Conservation (phyloP, 2,888 invertebrate genomes). For the Thera britannica region DNA sequence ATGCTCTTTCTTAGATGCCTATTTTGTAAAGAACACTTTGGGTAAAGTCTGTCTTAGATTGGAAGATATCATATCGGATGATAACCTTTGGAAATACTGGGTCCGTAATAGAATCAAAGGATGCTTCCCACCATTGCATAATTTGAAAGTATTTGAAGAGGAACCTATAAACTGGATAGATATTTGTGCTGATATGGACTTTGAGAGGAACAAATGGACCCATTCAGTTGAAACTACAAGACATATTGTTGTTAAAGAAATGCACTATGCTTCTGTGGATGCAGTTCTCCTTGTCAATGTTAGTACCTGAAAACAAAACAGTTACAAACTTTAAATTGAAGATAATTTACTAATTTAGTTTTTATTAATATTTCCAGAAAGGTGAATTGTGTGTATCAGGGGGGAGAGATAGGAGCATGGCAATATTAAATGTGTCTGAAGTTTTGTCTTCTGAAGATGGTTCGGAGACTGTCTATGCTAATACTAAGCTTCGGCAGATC, state of each 20-base stretch:
- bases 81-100: slow-evolving; percentile 84
- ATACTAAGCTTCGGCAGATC: slow-evolving; percentile 63
- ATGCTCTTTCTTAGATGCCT: slow-evolving; percentile 84
- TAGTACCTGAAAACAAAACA: slow-evolving; percentile 48
- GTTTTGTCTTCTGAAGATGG: slow-evolving; percentile 57
- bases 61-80: slow-evolving; percentile 82
- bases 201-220: slow-evolving; percentile 83
- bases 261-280: slow-evolving; percentile 86
- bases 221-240: slow-evolving; percentile 72
- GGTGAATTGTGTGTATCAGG: slow-evolving; percentile 83
- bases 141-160: slow-evolving; percentile 67
- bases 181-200: slow-evolving; percentile 86
- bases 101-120: slow-evolving; percentile 72
- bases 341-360: background rate
- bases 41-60: slow-evolving; percentile 84
- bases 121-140: slow-evolving; percentile 68
- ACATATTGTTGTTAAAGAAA: slow-evolving; percentile 78
- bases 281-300: slow-evolving; percentile 84
- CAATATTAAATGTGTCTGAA: slow-evolving; percentile 78
- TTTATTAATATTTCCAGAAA: slow-evolving; percentile 54
- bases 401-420: slow-evolving; percentile 84
- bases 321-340: background rate
- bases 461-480: slow-evolving; percentile 53
- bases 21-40: slow-evolving; percentile 80
- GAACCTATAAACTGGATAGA: slow-evolving; percentile 81